Percentiles rank a stretch among this genome's conserved stretches.
Conservation (phyloP, 1,140 invertebrate species). For the Phortica variegata region DNA sequence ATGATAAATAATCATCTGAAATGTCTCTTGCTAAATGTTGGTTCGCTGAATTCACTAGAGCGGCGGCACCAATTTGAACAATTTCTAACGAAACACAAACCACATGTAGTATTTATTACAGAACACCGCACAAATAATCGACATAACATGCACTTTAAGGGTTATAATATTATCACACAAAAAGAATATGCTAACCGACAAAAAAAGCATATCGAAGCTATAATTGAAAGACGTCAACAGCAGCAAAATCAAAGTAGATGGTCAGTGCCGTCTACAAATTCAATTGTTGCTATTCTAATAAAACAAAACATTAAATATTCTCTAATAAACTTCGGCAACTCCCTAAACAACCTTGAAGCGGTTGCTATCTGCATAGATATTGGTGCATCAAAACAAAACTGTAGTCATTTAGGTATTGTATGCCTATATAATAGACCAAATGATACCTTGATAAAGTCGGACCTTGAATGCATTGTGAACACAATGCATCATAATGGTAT, state of each 20-base stretch:
- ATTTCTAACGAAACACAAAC: conserved; percentile 1
- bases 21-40: conserved; percentile 2
- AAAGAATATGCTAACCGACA: background rate
- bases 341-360: too few species aligned
- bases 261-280: background rate
- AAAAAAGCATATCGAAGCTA: background rate
- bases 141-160: background rate
- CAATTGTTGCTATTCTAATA: background rate
- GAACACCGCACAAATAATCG: background rate
- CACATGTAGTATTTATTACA: conserved; percentile 5
- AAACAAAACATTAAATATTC: background rate
- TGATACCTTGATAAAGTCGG: background rate
- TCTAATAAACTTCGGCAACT: too few species aligned
- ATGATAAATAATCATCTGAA: background rate
- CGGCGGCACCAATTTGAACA: conserved; percentile 1
- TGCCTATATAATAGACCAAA: conserved; percentile 5
- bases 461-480: background rate
- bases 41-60: background rate
- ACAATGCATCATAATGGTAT: background rate
- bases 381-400: background rate
- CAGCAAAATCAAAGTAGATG: too few species aligned
- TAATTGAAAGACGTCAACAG: background rate
- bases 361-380: background rate
- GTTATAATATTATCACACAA: conserved; percentile 8
- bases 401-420: too few species aligned